These are phyloP conservation scores for Cyclargus thomasi DNA, from an alignment of 1,140 invertebrate species.

Conservation along the genomic window DNA sequence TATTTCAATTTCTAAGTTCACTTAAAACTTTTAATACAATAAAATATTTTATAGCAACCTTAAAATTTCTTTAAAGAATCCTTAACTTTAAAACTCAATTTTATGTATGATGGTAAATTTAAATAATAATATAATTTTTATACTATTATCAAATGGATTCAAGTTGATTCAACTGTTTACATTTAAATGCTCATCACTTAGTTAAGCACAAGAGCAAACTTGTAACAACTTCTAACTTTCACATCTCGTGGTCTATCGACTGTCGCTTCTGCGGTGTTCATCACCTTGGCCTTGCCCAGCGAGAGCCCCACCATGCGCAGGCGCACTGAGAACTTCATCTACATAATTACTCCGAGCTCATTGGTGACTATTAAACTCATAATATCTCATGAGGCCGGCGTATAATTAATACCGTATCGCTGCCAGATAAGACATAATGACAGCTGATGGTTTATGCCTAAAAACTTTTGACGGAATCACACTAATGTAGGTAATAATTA, in stretches of 20 bases:
- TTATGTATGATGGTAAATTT: no score
- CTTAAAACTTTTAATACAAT: no score
- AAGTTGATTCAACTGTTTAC: no score
- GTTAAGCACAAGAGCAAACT: no score
- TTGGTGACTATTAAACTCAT: constrained; percentile 70
- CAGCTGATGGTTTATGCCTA: constrained; percentile 30
- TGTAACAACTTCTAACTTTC: neutral
- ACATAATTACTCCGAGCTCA: constrained; percentile 69
- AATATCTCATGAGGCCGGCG: constrained; percentile 57
- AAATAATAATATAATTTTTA: no score
- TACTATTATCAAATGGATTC: no score
- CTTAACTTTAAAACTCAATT: no score
- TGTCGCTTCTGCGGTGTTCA: constrained; percentile 23
- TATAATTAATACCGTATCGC: constrained; percentile 66
- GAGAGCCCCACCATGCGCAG: constrained; percentile 35
- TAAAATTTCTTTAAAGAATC: no score
- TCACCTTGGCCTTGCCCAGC: constrained; percentile 31
- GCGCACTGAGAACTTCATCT: constrained; percentile 56
- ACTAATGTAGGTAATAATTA: neutral
- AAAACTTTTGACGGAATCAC: neutral
- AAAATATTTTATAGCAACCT: no score
- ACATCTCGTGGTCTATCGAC: constrained; percentile 26
- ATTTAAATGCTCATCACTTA: no score
- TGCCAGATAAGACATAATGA: constrained; percentile 65
- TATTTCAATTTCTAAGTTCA: no score